Evolutionary conservation across 1,140 invertebrate species (phyloP).

Genomic region (Caenorhabditis remanei): DNA sequence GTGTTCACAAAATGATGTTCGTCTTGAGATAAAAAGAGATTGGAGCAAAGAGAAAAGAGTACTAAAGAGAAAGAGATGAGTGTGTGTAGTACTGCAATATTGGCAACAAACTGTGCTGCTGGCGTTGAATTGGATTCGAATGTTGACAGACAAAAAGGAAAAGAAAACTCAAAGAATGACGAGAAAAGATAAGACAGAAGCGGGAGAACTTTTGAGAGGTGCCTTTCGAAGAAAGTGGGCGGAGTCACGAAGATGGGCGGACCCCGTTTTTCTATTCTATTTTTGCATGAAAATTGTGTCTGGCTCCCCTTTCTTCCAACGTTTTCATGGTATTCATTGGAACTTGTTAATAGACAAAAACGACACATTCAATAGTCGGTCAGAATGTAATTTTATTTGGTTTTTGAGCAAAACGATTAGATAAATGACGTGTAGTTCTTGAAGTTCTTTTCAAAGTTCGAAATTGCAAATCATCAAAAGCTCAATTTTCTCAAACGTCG

Average conservation of each 20-base stretch:
- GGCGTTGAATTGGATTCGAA: not conserved
- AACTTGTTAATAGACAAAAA: not conserved
- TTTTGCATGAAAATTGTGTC: not conserved
- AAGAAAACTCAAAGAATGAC: not conserved
- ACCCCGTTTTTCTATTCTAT: not conserved
- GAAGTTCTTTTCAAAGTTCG: not conserved
- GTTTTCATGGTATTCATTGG: not conserved
- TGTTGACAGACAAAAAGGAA: constrained; percentile 36
- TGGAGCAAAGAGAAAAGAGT: not conserved
- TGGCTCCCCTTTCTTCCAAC: no score
- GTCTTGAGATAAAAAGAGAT: constrained; percentile 30
- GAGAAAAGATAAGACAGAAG: not conserved
- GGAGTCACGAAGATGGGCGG: not conserved
- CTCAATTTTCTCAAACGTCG: not conserved
- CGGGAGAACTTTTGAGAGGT: constrained; percentile 6
- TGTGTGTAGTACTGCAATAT: constrained; percentile 36
- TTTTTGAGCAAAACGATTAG: constrained; percentile 27
- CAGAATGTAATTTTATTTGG: not conserved
- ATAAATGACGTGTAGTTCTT: not conserved
- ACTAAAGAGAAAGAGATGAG: not conserved
- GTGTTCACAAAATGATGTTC: constrained; percentile 17
- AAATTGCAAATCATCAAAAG: constrained; percentile 18
- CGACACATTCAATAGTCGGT: not conserved
- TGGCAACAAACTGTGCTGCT: constrained; percentile 22
- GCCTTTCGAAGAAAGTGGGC: constrained; percentile 25